Percentiles rank a stretch among this genome's conserved stretches.
Conservation (phyloP, 2,888 invertebrate genomes). For the Lepidonotus clava region DNA sequence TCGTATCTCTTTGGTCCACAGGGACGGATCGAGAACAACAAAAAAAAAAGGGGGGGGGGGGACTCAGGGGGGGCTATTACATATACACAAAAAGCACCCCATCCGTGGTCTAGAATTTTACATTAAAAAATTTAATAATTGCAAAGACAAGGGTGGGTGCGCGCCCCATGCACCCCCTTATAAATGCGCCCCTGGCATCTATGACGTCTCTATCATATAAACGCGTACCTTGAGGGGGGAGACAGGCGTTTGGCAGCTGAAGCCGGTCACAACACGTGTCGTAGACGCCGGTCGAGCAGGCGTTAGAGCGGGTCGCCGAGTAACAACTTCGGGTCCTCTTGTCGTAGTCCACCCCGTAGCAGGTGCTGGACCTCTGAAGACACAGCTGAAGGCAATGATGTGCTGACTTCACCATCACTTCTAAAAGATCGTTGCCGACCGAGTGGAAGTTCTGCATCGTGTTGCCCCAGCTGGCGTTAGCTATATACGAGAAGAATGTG, state of each 20-base stretch:
- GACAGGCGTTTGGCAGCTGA: background rate
- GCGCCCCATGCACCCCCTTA: too few relatives aligned
- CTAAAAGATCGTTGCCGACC: background rate
- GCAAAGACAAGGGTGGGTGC: too few relatives aligned
- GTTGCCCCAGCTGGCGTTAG: background rate
- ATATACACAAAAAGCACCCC: too few relatives aligned
- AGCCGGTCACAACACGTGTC: background rate
- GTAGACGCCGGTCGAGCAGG: background rate
- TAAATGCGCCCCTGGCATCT: too few relatives aligned
- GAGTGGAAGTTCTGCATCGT: background rate
- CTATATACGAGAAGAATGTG: too few relatives aligned
- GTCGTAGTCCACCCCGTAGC: background rate
- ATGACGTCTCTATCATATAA: too few relatives aligned
- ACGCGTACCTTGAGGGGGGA: background rate
- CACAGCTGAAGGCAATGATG: background rate
- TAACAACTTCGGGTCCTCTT: background rate
- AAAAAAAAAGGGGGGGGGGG: too few relatives aligned
- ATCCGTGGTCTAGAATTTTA: too few relatives aligned
- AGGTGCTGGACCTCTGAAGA: background rate
- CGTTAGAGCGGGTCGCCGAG: background rate
- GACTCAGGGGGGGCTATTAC: too few relatives aligned
- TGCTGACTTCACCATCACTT: background rate
- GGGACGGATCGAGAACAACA: too few relatives aligned
- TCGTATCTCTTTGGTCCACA: too few relatives aligned
- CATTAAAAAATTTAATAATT: too few relatives aligned